Base-by-base conservation (phyloP, 2,797 vertebrate genomes). In the Tarsius wallacei region DNA sequence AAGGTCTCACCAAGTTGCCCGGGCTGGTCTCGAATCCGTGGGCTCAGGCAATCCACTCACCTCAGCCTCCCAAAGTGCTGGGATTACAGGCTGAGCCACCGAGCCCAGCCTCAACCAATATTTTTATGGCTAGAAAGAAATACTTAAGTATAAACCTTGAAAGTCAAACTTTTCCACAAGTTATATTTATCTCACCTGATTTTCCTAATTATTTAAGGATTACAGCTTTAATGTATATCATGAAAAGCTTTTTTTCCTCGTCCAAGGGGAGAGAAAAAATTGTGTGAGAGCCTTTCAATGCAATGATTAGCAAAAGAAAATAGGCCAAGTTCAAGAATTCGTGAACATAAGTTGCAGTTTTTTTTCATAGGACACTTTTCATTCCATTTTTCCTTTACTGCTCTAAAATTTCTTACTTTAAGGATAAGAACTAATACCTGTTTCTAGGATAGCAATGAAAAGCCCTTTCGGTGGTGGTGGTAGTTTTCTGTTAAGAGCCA, bases 121-220 rank as follows among this genome's bases (percentile, higher is more conserved):
- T 55, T 61, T 86, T 61, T 22, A 51, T 70, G 36, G 33, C 36
- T 49, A 36, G 33, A 28, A 88, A 49, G 66, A 87, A 87, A 92
- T 21, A 57, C 68, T 53, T 24, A 81, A 81, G 55, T n/a, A 73
- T 22, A n/a, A 82, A 42, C 63, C 68, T 57, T 91, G n/a, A 64
- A 81, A 97, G 66, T 94, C 89, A 71, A 88, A 78, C 28, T 42
- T 33, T 57, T 78, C 15, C 51, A 16, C 73, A 91, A 87, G 84
- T 51, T 96, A 71, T 86, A 74, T 81, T 95, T 81, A 93, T 42
- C 73, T 14, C 49, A 85, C 91, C 78, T 73, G 42, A 4, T 66
- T 94, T 92, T 77, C 42, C 78, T 73, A 85, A 87, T 61, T 82
- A 63, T 53, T 86, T 93, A n/a, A 84, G 9, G 14, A 71, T 85